phyloP scores from a whole-genome alignment of 37 sponge, comb jelly and placozoan genomes.

The Halisarca cf. caerulea region DNA sequence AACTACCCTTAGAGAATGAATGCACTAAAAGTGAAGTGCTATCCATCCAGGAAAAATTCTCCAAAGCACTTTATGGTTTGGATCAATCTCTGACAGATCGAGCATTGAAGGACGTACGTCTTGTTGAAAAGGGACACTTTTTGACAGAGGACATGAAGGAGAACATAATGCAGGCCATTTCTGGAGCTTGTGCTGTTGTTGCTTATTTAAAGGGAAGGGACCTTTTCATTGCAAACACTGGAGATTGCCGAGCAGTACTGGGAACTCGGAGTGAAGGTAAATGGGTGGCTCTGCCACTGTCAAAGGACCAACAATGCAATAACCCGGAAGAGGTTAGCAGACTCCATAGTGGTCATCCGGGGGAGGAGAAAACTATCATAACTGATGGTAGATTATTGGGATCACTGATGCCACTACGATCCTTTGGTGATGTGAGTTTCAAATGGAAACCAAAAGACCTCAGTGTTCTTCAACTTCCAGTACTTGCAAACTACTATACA shows the following conservation, averaged over 20 bases:
- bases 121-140: constrained; percentile 38
- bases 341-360: constrained; percentile 66
- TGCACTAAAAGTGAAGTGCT: background rate
- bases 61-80: constrained; percentile 31
- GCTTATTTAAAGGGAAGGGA: constrained; percentile 36
- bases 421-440: constrained; percentile 85
- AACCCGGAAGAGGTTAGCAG: constrained; percentile 72
- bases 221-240: constrained; percentile 73
- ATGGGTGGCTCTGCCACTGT: constrained; percentile 67
- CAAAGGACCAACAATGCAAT: constrained; percentile 69
- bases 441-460: constrained; percentile 77
- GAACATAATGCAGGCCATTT: constrained; percentile 43
- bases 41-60: constrained; percentile 20
- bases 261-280: constrained; percentile 34
- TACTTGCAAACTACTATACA: constrained; percentile 55
- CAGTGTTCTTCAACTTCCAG: background rate
- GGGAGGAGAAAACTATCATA: constrained; percentile 68
- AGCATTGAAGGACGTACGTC: constrained; percentile 46
- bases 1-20: background rate
- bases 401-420: constrained; percentile 78
- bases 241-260: constrained; percentile 86
- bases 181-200: constrained; percentile 70
- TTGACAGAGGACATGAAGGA: constrained; percentile 37
- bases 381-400: constrained; percentile 62
- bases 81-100: constrained; percentile 51